Evolutionary conservation across 2,888 invertebrate species (phyloP), one percentile per base, ranked within the genome.

Genomic region (Atherix ibis): DNA sequence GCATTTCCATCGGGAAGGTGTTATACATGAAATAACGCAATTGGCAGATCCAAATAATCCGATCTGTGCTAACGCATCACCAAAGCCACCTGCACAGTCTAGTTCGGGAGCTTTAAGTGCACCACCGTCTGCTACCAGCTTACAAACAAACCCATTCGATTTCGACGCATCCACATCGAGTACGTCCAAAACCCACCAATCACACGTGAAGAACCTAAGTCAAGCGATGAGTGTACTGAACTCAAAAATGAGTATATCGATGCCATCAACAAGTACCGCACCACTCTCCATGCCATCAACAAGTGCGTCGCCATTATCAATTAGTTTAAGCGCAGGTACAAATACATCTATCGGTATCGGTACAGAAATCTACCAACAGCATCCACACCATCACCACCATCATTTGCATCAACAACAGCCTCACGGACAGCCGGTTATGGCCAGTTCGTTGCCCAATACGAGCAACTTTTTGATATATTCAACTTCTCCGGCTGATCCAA

Each of bases 1-100:
- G 39, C 91, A 92, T 66, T 98, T 98, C 64, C 75, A 91, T 9
- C 76, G 95, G 42, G 97, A 98, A 66, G 97, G 97, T 53, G 94
- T 94, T n/a, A 72, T 92, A 64, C 88, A 94, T 63, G 92, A 94
- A 64, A 68, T 70, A 17, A 68, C 65, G 14, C 73, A 76, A 47
- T 59, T 84, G 41, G 73, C 76, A 27, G 78, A 80, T 62, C 76
- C 78, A 8, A 73, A 75, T 48, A 59, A 67, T 43, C 67, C 68
- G 17, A 58, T 70, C 32, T 67, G 70, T 43, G 63, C 64, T 29
- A 69, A 67, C 48, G 65, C 71, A 5, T 56, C 56, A 9, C 64
- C 73, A 1, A 67, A 72, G 40, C 66, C 68, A 2, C 45, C 62
- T 6, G 52, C 54, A 13, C 48, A 53, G 12, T n/a, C n/a, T n/a